Percentiles rank a stretch among this genome's conserved stretches.
phyloP scores from a whole-genome alignment of 2,888 invertebrate genomes.

The Hololepta plana region DNA sequence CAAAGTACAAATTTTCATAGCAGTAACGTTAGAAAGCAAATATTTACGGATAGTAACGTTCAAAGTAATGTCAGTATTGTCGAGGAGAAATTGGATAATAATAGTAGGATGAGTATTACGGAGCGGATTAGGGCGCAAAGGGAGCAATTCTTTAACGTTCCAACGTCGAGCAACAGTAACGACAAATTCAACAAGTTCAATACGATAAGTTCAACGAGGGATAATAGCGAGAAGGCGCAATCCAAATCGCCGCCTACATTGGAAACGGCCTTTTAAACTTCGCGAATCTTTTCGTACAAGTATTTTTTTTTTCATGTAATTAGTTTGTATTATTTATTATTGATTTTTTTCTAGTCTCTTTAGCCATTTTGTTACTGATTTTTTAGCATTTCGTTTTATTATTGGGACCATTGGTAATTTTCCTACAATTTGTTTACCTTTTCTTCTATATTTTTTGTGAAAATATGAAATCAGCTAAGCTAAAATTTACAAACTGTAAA shows the following conservation, averaged over 20 bases:
- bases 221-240: constrained; percentile 5
- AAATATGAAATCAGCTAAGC: background rate
- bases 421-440: constrained; percentile 1
- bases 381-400: constrained; percentile 4
- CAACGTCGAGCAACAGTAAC: no score
- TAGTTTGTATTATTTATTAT: no score
- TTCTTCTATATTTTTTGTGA: constrained; percentile 4
- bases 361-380: constrained; percentile 7
- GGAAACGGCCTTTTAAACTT: constrained; percentile 40
- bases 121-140: no score
- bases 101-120: no score
- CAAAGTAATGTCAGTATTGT: background rate
- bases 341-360: constrained; percentile 11
- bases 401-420: background rate
- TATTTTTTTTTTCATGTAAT: no score
- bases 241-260: constrained; percentile 32
- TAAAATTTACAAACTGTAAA: constrained; percentile 1
- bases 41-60: constrained; percentile 8
- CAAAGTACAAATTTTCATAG: constrained; percentile 7
- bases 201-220: constrained; percentile 4
- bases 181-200: background rate
- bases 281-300: constrained; percentile 2
- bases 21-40: no score
- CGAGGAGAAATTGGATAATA: background rate
- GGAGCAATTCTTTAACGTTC: no score